These are phyloP conservation scores for Stratiolaelaps scimitus DNA, from an alignment of 1,140 invertebrate genomes.

Conservation along the genomic window DNA sequence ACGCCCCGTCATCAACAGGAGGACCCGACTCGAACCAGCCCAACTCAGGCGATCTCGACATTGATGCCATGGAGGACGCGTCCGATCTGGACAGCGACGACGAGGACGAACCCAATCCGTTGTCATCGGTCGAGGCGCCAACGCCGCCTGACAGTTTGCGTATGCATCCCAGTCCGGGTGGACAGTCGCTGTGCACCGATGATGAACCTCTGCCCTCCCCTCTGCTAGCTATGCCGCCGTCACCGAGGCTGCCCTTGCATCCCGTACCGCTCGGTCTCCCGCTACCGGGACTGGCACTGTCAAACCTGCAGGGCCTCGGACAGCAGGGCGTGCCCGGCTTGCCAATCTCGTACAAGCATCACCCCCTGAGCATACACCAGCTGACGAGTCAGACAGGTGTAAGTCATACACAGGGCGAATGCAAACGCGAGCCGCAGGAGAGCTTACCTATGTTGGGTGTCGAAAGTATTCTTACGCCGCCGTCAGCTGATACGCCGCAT, in stretches of 20 bases:
- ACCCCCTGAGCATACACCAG: constrained; percentile 24
- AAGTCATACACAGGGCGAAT: not conserved
- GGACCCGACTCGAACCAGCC: constrained; percentile 7
- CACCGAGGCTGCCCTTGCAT: constrained; percentile 4
- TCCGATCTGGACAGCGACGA: constrained; percentile 60
- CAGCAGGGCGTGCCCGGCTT: not conserved
- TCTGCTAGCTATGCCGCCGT: constrained; percentile 3
- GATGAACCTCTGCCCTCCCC: constrained; percentile 30
- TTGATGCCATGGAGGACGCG: constrained; percentile 51
- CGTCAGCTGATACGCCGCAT: constrained; percentile 10
- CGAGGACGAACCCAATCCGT: constrained; percentile 44
- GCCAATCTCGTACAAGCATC: constrained; percentile 13
- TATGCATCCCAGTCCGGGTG: constrained; percentile 31
- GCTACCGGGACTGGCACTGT: no score
- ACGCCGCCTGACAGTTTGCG: constrained; percentile 47
- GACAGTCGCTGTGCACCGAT: constrained; percentile 31
- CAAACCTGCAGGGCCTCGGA: no score
- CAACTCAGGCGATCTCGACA: constrained; percentile 1
- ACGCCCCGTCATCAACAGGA: constrained; percentile 40
- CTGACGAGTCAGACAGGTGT: constrained; percentile 13
- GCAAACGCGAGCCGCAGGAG: constrained; percentile 22
- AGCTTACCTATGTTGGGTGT: constrained; percentile 15
- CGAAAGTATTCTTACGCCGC: constrained; percentile 26
- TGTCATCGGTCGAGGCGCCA: constrained; percentile 52
- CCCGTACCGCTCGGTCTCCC: no score